Percentiles rank a stretch among this genome's conserved stretches.
Evolutionary conservation across 2,888 invertebrate species (phyloP).

Genomic region (Sesia apiformis): DNA sequence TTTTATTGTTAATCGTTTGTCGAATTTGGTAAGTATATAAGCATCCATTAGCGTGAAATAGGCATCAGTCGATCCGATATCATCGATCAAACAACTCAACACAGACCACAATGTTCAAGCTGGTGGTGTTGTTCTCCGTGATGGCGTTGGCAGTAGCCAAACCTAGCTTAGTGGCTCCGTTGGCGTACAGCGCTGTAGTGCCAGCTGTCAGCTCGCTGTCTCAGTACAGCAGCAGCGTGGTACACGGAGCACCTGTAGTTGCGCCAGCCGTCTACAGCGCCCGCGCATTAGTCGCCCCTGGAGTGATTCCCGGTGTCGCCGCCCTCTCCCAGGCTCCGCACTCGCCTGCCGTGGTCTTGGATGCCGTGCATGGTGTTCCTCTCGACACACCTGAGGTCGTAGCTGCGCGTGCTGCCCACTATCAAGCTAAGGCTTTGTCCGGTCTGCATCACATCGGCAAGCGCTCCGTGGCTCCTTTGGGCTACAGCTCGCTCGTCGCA

Average conservation of each 20-base stretch:
- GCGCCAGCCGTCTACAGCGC: conserved; percentile 28
- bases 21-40: conserved; percentile 41
- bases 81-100: conserved; percentile 45
- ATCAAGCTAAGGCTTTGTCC: conserved; percentile 57
- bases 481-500: conserved; percentile 28
- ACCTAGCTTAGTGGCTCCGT: conserved; percentile 39
- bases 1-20: conserved; percentile 33
- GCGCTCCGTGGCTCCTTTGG: conserved; percentile 18
- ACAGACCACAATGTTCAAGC: conserved; percentile 68
- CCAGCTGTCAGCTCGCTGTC: conserved; percentile 30
- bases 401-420: conserved; percentile 60
- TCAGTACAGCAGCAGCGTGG: conserved; percentile 35
- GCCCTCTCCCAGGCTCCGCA: conserved; percentile 44
- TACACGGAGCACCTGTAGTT: conserved; percentile 32
- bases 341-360: conserved; percentile 59
- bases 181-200: conserved; percentile 35
- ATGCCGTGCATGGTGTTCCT: conserved; percentile 58
- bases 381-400: conserved; percentile 67
- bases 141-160: conserved; percentile 74
- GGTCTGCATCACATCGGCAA: conserved; percentile 54
- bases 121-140: conserved; percentile 77
- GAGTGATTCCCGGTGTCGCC: conserved; percentile 12
- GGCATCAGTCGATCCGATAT: conserved; percentile 57
- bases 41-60: conserved; percentile 25
- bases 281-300: conserved; percentile 12